A percentile compares a stretch with the other conserved stretches of the same genome.
Conservation (phyloP, 2,113 vertebrate genomes). For the Malurus cyaneus region DNA sequence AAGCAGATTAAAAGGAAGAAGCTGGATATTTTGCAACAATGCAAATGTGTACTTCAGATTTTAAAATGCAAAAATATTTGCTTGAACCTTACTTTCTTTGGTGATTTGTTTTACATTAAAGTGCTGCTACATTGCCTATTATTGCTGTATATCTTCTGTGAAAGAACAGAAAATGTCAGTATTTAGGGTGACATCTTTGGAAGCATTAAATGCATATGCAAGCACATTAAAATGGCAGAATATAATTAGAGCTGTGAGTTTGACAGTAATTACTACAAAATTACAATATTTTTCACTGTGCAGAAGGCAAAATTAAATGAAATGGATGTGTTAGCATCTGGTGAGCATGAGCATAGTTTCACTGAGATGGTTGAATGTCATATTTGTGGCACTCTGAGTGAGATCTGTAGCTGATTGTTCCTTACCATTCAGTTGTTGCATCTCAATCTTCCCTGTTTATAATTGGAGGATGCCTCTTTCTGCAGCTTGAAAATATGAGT, state of each 20-base stretch:
- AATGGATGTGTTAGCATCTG: constrained; percentile 22
- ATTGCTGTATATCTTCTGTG: background rate
- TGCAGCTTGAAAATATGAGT: background rate
- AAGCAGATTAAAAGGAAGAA: background rate
- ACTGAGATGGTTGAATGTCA: background rate
- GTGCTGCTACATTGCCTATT: background rate
- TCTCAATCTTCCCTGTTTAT: background rate
- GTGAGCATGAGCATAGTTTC: background rate
- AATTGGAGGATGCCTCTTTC: background rate
- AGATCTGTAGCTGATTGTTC: background rate
- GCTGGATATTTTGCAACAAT: background rate
- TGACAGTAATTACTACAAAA: constrained; percentile 48
- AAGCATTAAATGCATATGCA: constrained; percentile 3
- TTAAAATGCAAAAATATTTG: background rate
- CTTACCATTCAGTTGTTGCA: background rate
- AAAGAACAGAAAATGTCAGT: background rate
- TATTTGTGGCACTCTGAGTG: background rate
- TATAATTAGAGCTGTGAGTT: constrained; percentile 25
- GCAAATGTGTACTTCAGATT: background rate
- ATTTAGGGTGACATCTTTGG: background rate
- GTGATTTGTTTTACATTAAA: background rate
- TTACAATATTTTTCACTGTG: constrained; percentile 24
- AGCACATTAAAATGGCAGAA: constrained; percentile 9
- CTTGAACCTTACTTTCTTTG: background rate
- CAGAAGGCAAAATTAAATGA: constrained; percentile 21